Conservation (phyloP, 2,888 invertebrate species). For the Pyralis farinalis region DNA sequence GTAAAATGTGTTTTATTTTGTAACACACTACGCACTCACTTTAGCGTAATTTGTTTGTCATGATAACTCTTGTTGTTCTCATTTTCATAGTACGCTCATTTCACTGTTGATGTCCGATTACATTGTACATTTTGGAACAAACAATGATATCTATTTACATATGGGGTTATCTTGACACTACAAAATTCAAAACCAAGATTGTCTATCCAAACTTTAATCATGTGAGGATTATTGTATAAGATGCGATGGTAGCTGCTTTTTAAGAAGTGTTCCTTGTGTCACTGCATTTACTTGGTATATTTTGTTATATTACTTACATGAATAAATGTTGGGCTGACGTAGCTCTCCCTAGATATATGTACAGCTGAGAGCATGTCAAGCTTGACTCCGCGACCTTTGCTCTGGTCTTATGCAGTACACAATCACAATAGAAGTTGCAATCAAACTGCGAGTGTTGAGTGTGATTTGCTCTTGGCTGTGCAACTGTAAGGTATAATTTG, state of each 20-base stretch:
- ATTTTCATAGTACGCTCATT: conserved; percentile 34
- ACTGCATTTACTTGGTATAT: conserved; percentile 57
- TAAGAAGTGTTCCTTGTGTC: conserved; percentile 34
- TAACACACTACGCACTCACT: conserved; percentile 52
- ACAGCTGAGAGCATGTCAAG: too few relatives aligned
- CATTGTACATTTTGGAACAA: conserved; percentile 33
- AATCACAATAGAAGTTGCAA: too few relatives aligned
- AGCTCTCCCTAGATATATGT: conserved; percentile 75
- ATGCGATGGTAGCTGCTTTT: conserved; percentile 29
- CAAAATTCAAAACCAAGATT: conserved; percentile 63
- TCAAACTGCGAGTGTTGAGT: too few relatives aligned
- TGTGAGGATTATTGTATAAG: conserved; percentile 44
- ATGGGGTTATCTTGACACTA: conserved; percentile 64
- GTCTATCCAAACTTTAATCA: conserved; percentile 61
- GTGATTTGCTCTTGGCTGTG: too few relatives aligned
- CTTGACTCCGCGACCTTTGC: too few relatives aligned
- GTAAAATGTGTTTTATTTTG: conserved; percentile 56
- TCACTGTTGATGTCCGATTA: conserved; percentile 32
- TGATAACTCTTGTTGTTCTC: conserved; percentile 55
- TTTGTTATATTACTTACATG: conserved; percentile 51
- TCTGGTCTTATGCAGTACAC: too few relatives aligned
- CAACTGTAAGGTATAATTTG: conserved; percentile 74
- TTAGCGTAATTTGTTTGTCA: conserved; percentile 75
- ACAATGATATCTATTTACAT: conserved; percentile 27
- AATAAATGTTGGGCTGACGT: conserved; percentile 61